A percentile compares a stretch with the other conserved stretches of the same genome.
phyloP scores from a whole-genome alignment of 1,140 invertebrate genomes.

The Magallana angulata region DNA sequence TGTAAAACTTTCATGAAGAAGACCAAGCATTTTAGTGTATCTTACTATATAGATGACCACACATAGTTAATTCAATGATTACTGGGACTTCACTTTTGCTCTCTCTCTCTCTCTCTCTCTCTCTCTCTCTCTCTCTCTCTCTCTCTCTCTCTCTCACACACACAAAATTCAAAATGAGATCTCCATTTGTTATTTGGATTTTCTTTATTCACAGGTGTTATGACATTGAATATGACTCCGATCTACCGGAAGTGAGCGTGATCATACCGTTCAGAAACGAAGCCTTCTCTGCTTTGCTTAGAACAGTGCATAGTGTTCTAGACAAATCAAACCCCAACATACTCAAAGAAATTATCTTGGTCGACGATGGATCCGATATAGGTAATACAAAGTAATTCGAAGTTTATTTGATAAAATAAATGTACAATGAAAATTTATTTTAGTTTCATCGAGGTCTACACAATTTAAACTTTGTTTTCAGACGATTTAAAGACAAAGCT shows the following conservation, averaged over 20 bases:
- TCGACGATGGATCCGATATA: slow-evolving; percentile 97
- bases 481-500: slow-evolving; percentile 41
- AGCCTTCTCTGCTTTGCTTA: slow-evolving; percentile 89
- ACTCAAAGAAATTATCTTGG: slow-evolving; percentile 93
- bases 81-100: too few species aligned
- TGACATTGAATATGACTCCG: slow-evolving; percentile 65
- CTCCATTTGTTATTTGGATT: too few species aligned
- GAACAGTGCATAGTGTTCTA: slow-evolving; percentile 93
- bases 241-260: slow-evolving; percentile 94
- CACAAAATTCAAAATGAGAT: too few species aligned
- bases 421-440: not conserved
- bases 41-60: too few species aligned
- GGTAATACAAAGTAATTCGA: slow-evolving; percentile 82
- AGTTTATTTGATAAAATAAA: not conserved
- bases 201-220: slow-evolving; percentile 57
- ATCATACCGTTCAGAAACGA: slow-evolving; percentile 94
- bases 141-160: too few species aligned
- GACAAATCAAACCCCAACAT: slow-evolving; percentile 89
- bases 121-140: too few species aligned
- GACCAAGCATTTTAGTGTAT: too few species aligned
- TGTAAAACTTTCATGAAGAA: too few species aligned
- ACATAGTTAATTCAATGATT: too few species aligned
- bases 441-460: not conserved
- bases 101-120: too few species aligned
- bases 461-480: not conserved